Percentiles rank a stretch among this genome's conserved stretches.
These are phyloP conservation scores for Aromia moschata DNA, from an alignment of 2,888 invertebrate species.

Conservation along the genomic window DNA sequence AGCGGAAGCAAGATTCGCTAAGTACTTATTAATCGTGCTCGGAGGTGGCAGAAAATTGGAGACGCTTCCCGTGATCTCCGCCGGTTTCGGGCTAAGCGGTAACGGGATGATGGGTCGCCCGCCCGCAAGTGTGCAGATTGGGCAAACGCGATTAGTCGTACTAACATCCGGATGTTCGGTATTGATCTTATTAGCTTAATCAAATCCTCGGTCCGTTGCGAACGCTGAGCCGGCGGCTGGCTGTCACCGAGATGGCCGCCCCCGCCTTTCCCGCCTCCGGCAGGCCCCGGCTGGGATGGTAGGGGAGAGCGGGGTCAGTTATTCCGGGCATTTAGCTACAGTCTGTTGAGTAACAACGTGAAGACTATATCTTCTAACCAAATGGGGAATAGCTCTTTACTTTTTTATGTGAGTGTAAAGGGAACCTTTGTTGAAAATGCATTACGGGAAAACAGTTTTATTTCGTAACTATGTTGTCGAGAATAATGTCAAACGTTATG, in stretches of 20 bases:
- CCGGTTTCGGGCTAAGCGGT: slow-evolving; percentile 35
- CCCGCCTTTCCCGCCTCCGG: slow-evolving; percentile 2
- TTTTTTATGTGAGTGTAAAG: no score
- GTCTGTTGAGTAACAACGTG: no score
- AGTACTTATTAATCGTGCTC: slow-evolving; percentile 1
- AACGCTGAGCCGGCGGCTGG: slow-evolving; percentile 34
- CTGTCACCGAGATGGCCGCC: slow-evolving; percentile 36
- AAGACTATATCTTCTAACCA: no score
- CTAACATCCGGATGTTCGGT: slow-evolving; percentile 47
- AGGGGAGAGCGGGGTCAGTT: no score
- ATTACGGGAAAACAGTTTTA: no score
- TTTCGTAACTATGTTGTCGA: no score
- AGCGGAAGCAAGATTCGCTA: background rate
- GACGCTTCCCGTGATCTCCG: slow-evolving; percentile 12
- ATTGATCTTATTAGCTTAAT: slow-evolving; percentile 54
- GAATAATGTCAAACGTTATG: no score
- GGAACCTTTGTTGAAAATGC: no score
- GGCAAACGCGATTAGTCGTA: slow-evolving; percentile 47
- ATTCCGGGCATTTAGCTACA: no score
- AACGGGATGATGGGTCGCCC: slow-evolving; percentile 34
- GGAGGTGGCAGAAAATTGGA: background rate
- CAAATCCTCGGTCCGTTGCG: slow-evolving; percentile 46
- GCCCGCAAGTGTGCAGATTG: slow-evolving; percentile 47
- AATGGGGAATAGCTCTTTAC: no score
- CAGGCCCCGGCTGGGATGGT: slow-evolving; percentile 8